Conservation (phyloP, 2,797 vertebrate species). For the Anabas testudineus region DNA sequence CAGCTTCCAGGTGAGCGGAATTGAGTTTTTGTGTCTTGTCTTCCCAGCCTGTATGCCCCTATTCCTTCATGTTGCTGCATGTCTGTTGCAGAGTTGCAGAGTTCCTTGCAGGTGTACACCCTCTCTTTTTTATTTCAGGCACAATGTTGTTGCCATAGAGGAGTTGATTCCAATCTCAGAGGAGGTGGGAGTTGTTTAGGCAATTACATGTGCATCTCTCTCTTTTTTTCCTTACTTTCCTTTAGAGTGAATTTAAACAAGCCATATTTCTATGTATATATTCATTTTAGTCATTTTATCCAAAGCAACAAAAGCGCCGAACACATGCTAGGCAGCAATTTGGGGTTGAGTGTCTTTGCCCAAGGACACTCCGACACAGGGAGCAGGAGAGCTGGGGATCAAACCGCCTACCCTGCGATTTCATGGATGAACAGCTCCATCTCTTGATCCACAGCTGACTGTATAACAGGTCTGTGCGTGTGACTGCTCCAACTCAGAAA, state of each 20-base stretch:
- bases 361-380: no score
- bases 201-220: conserved; percentile 21
- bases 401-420: no score
- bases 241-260: conserved; percentile 16
- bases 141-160: conserved; percentile 25
- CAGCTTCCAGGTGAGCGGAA: conserved; percentile 44
- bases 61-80: conserved; percentile 54
- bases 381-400: no score
- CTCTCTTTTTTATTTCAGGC: conserved; percentile 30
- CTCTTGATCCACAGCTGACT: no score
- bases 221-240: neutral
- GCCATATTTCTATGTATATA: neutral
- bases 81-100: conserved; percentile 25
- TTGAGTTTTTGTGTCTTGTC: conserved; percentile 32
- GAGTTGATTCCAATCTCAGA: conserved; percentile 33
- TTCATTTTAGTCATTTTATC: neutral
- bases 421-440: no score
- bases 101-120: conserved; percentile 14
- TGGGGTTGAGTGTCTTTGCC: no score
- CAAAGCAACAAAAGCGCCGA: no score
- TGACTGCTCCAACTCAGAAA: neutral
- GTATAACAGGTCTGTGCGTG: neutral
- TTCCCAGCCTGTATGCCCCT: conserved; percentile 37
- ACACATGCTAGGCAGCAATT: no score
- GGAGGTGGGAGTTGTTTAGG: conserved; percentile 24